These are phyloP conservation scores for Patella depressa DNA, from an alignment of 2,888 invertebrate genomes.

Conservation along the genomic window DNA sequence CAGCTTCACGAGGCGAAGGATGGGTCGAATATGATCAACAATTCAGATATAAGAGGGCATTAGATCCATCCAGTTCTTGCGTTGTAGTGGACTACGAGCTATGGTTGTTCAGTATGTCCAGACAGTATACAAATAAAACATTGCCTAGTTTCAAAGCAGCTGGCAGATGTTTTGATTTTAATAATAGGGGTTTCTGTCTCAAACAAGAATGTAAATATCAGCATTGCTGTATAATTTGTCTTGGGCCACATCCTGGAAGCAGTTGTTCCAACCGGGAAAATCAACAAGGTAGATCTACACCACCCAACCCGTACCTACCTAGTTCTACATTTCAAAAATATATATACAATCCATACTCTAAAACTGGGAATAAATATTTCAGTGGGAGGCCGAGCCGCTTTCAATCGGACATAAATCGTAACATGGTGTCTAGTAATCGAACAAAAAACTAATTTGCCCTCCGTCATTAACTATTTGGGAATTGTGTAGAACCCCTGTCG, in stretches of 20 bases:
- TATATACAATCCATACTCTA: no score
- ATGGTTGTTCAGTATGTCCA: conserved; percentile 8
- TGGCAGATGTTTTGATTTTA: conserved; percentile 16
- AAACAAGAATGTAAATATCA: conserved; percentile 8
- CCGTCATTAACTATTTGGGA: no score
- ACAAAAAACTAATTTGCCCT: no score
- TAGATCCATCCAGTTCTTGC: conserved; percentile 20
- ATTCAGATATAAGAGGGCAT: conserved; percentile 15
- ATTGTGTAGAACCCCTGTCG: no score
- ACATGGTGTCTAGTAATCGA: no score
- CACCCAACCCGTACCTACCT: no score
- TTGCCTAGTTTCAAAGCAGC: not conserved
- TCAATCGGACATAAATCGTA: no score
- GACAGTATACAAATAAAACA: conserved; percentile 5
- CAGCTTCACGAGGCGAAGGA: conserved; percentile 6
- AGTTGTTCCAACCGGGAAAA: no score
- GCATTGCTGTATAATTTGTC: conserved; percentile 13
- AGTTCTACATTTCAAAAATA: no score
- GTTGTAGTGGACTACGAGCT: conserved; percentile 20
- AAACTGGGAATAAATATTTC: no score
- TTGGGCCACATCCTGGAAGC: conserved; percentile 5
- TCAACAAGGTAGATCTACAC: no score
- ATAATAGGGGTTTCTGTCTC: conserved; percentile 19
- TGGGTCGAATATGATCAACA: conserved; percentile 25
- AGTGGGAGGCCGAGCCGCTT: no score